phyloP scores from a whole-genome alignment of 2,113 vertebrate genomes.

The Istiophorus platypterus region DNA sequence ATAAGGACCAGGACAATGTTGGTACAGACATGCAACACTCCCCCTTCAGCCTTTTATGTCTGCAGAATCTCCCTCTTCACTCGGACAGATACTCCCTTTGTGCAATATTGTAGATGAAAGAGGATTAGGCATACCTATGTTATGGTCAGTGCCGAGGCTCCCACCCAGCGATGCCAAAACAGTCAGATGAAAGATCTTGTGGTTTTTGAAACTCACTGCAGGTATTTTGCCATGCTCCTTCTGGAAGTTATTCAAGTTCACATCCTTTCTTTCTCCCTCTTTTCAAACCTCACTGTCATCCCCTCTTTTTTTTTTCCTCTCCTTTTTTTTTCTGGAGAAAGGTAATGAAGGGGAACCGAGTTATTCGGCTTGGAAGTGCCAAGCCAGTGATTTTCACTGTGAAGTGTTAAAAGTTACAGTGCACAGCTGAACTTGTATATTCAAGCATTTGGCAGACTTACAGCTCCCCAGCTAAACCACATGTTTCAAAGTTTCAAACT shows the following conservation, averaged over 20 bases:
- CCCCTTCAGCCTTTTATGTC: slow-evolving; percentile 77
- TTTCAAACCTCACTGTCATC: slow-evolving; percentile 32
- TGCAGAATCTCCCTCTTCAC: slow-evolving; percentile 73
- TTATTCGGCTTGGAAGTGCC: slow-evolving; percentile 56
- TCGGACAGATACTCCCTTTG: slow-evolving; percentile 74
- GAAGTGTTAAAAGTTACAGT: slow-evolving; percentile 79
- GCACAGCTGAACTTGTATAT: slow-evolving; percentile 81
- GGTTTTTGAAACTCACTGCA: slow-evolving; percentile 73
- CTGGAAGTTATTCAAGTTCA: slow-evolving; percentile 65
- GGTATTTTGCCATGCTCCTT: slow-evolving; percentile 75
- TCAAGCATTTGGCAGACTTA: slow-evolving; percentile 73
- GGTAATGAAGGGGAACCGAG: slow-evolving; percentile 74
- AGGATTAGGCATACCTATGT: slow-evolving; percentile 80
- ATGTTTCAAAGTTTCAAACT: slow-evolving; percentile 80
- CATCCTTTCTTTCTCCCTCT: slow-evolving; percentile 59
- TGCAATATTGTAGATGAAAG: slow-evolving; percentile 81
- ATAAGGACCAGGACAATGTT: slow-evolving; percentile 80
- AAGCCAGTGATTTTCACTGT: slow-evolving; percentile 71
- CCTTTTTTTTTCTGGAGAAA: slow-evolving; percentile 53
- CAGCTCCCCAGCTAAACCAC: slow-evolving; percentile 74
- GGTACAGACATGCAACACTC: slow-evolving; percentile 79
- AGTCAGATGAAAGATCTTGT: slow-evolving; percentile 71
- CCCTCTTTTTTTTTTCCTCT: background rate
- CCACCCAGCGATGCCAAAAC: slow-evolving; percentile 73
- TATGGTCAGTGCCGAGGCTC: slow-evolving; percentile 74